Percentiles rank a stretch among this genome's conserved stretches.
Evolutionary conservation across 1,140 invertebrate genomes (phyloP).

Genomic region (Drosophila paulistorum): DNA sequence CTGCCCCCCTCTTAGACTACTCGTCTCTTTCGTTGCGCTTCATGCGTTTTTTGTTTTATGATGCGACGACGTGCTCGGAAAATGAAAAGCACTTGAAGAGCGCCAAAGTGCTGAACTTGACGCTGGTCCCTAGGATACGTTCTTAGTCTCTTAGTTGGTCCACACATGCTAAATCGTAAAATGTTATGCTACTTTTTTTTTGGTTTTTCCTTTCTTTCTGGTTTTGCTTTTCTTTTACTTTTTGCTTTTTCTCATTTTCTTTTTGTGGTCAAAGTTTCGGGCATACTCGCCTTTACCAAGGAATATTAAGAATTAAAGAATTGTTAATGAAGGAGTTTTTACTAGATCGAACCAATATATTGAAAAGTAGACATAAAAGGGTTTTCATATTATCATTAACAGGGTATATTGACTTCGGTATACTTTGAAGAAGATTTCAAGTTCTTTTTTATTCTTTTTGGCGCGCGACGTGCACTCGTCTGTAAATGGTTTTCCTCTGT

Average conservation of each 20-base stretch:
- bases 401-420: background rate
- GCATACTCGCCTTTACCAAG: slow-evolving; percentile 9
- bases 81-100: slow-evolving; percentile 77
- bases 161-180: slow-evolving; percentile 76
- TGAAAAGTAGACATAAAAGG: no score
- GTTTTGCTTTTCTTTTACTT: slow-evolving; percentile 34
- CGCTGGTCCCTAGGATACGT: slow-evolving; percentile 38
- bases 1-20: slow-evolving; percentile 33
- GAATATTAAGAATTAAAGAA: background rate
- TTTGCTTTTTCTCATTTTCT: slow-evolving; percentile 16
- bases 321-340: background rate
- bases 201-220: slow-evolving; percentile 21
- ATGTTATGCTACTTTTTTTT: slow-evolving; percentile 45
- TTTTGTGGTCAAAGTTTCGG: slow-evolving; percentile 55
- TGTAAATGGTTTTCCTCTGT: slow-evolving; percentile 49
- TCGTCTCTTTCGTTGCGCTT: slow-evolving; percentile 43
- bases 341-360: background rate
- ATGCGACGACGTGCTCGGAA: slow-evolving; percentile 75
- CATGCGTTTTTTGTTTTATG: slow-evolving; percentile 75
- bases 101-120: slow-evolving; percentile 75
- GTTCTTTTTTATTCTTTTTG: slow-evolving; percentile 33
- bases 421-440: background rate
- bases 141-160: slow-evolving; percentile 25
- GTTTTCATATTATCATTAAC: no score
- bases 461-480: slow-evolving; percentile 48